These are phyloP conservation scores for Trichogramma pretiosum DNA, from an alignment of 1,140 invertebrate genomes.

Conservation along the genomic window DNA sequence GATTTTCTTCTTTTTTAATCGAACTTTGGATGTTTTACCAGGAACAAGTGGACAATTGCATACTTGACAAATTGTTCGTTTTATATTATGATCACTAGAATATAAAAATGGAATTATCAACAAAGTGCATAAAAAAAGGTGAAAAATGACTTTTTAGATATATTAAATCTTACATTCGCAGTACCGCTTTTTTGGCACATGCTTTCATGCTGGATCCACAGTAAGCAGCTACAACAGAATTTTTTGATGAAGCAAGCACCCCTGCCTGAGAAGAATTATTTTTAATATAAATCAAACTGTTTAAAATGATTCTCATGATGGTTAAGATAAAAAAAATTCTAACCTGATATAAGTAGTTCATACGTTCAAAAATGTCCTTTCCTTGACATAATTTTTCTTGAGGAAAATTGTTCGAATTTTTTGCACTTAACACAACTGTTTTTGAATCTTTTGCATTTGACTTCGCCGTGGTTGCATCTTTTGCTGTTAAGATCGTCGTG, in stretches of 20 bases:
- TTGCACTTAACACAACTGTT: background rate
- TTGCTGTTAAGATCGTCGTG: background rate
- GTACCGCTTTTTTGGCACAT: conserved; percentile 38
- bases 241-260: conserved; percentile 26
- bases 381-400: conserved; percentile 32
- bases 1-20: conserved; percentile 32
- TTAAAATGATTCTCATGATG: background rate
- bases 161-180: conserved; percentile 34
- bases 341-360: conserved; percentile 43
- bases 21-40: conserved; percentile 37
- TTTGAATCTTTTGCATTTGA: background rate
- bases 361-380: conserved; percentile 40
- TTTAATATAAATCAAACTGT: conserved; percentile 16
- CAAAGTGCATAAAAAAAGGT: conserved; percentile 1
- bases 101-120: conserved; percentile 4
- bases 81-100: conserved; percentile 36
- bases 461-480: background rate
- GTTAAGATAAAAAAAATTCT: background rate
- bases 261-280: conserved; percentile 36
- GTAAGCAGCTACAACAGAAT: conserved; percentile 30
- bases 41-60: conserved; percentile 40
- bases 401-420: background rate
- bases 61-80: conserved; percentile 36
- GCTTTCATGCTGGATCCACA: conserved; percentile 32
- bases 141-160: conserved; percentile 2